Evolutionary conservation across 2,797 vertebrate species (phyloP).

Genomic region (Babyrousa celebensis): DNA sequence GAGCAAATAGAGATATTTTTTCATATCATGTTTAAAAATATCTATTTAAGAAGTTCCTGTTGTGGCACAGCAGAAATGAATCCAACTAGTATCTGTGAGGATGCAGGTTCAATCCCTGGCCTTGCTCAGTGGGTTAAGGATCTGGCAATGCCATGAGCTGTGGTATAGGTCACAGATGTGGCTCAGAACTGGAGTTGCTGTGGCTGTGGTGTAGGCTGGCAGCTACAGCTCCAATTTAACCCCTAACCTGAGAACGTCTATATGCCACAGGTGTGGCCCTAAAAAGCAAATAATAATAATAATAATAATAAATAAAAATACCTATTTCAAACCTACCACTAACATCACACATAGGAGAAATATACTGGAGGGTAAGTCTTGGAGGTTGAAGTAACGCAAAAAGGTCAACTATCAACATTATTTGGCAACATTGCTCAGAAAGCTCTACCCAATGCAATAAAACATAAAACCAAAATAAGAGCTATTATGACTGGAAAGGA

Average conservation of each 20-base stretch:
- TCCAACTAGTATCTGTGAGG: too few relatives aligned
- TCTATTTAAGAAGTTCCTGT: neutral
- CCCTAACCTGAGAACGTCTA: too few relatives aligned
- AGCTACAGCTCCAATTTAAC: too few relatives aligned
- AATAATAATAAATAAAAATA: neutral
- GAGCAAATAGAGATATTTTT: neutral
- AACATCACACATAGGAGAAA: neutral
- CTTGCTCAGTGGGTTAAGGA: too few relatives aligned
- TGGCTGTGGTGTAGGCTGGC: too few relatives aligned
- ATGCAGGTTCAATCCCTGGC: too few relatives aligned
- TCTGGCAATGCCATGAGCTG: too few relatives aligned
- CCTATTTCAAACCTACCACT: neutral
- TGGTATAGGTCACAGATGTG: too few relatives aligned
- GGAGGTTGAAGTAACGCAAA: neutral
- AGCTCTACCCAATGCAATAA: neutral
- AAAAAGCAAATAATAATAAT: too few relatives aligned
- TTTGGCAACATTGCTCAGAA: neutral
- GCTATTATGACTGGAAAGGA: neutral
- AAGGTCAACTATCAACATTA: neutral
- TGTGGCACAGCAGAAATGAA: too few relatives aligned
- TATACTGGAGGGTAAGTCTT: neutral
- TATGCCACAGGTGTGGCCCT: too few relatives aligned
- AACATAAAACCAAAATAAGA: conserved; percentile 51
- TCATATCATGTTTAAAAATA: neutral
- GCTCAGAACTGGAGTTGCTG: too few relatives aligned